Base-by-base conservation (phyloP, 2,797 vertebrate genomes). In the Sebastes steindachneri region DNA sequence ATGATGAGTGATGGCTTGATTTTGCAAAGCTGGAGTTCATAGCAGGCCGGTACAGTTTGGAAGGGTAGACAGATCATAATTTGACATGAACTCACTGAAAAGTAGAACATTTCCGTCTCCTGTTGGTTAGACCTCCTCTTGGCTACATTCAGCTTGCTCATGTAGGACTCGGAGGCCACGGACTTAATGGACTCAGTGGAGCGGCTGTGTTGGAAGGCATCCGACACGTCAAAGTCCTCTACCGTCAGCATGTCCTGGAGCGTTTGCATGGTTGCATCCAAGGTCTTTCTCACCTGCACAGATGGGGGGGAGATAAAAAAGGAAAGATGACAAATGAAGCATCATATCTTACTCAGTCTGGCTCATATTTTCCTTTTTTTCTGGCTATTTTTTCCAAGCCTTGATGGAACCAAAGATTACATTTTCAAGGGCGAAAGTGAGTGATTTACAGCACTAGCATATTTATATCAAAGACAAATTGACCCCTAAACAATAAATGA, bases 181-280 rank as follows among this genome's bases (percentile, higher is more conserved):
- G 98, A 99, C 90, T 97, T 99, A 73, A 99, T 95, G 0, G 99
- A 99, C 90, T 99, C 99, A 1, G 98, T 99, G 90, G 99, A 99
- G 82, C 98, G 97, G 88, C 98, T 99, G 62, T 99, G 99, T 82
- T 99, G 98, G 96, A 99, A 99, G 84, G 99, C 98, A 0, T 99
- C 99, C 0, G 99, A 99, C 80, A 99, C 97, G 5, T 99, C 99
- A 68, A 99, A 99, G 92, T 99, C 99, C 91, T 99, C 99, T 79
- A 99, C 98, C 0, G 98, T 99, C 95, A 99, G 95, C 99, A 99
- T 99, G 92, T 99, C 99, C 94, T 99, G 98, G 72, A 99, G 84
- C 0, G 98, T 99, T 95, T 99, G 98, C 98, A 99, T 98, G 8
- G 98, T 99, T 85, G 99, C 99, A 33, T 99, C 98, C 95, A 99